These are phyloP conservation scores for Amblyjoppa fuscipennis DNA, from an alignment of 2,888 invertebrate species.

Conservation along the genomic window DNA sequence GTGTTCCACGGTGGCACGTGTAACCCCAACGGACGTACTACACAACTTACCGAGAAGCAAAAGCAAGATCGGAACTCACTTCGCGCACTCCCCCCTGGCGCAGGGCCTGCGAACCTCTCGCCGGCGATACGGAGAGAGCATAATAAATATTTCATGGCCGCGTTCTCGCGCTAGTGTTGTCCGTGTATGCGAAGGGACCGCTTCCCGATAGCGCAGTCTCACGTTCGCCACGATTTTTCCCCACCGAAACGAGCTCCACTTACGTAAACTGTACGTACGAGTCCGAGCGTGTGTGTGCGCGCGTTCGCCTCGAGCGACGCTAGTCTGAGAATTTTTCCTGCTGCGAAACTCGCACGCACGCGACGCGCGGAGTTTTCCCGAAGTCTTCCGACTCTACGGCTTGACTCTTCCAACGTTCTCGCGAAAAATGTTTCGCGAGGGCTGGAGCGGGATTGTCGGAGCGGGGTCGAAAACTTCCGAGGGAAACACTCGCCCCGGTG, in stretches of 20 bases:
- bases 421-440: slow-evolving; percentile 48
- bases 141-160: slow-evolving; percentile 80
- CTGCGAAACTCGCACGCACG: slow-evolving; percentile 38
- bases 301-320: background rate
- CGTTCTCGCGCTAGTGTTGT: slow-evolving; percentile 27
- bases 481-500: slow-evolving; percentile 62
- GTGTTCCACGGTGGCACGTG: slow-evolving; percentile 24
- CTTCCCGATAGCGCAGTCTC: slow-evolving; percentile 23
- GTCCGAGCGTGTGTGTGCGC: background rate
- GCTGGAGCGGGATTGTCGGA: slow-evolving; percentile 8
- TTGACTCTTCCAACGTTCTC: slow-evolving; percentile 33
- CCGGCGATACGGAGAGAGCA: slow-evolving; percentile 72
- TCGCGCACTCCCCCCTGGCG: slow-evolving; percentile 54
- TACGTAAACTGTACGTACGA: slow-evolving; percentile 11
- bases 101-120: slow-evolving; percentile 31
- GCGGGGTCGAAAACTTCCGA: slow-evolving; percentile 52
- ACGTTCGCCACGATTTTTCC: slow-evolving; percentile 17
- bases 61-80: slow-evolving; percentile 70
- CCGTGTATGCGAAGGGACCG: background rate
- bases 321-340: slow-evolving; percentile 22
- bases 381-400: background rate
- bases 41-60: slow-evolving; percentile 38
- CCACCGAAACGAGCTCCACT: slow-evolving; percentile 22
- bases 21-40: slow-evolving; percentile 23
- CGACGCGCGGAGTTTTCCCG: background rate